Percentiles rank a stretch among this genome's conserved stretches.
Conservation (phyloP, 2,888 invertebrate genomes). For the Cheilosia urbana region DNA sequence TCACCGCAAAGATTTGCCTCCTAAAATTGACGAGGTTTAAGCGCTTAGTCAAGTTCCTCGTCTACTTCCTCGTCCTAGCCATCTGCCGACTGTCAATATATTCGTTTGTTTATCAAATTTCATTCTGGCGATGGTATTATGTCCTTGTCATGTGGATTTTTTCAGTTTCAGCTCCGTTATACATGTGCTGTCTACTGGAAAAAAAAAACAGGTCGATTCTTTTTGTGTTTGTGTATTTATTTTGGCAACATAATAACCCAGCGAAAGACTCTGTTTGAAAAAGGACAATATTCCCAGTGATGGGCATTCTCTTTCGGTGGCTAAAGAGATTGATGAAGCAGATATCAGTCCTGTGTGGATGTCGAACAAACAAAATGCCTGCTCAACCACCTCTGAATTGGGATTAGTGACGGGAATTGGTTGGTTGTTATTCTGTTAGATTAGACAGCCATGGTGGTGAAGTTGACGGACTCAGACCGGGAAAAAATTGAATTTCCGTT, state of each 20-base stretch:
- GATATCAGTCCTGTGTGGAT: constrained; percentile 18
- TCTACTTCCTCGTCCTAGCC: neutral
- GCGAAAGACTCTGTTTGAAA: constrained; percentile 60
- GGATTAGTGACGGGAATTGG: constrained; percentile 39
- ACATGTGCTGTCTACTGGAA: constrained; percentile 35
- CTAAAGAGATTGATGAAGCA: constrained; percentile 46
- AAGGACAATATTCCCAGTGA: constrained; percentile 29
- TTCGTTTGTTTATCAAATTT: neutral
- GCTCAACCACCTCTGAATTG: constrained; percentile 60
- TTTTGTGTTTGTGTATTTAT: constrained; percentile 34
- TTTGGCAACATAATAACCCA: constrained; percentile 57
- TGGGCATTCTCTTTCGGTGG: constrained; percentile 29
- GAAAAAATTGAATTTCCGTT: constrained; percentile 41
- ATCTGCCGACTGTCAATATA: constrained; percentile 10
- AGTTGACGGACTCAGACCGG: constrained; percentile 26
- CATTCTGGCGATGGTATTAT: constrained; percentile 6
- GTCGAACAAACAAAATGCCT: constrained; percentile 30
- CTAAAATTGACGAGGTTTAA: constrained; percentile 16
- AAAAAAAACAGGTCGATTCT: constrained; percentile 53
- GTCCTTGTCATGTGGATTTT: constrained; percentile 42
- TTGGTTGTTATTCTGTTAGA: neutral
- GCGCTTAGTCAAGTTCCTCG: constrained; percentile 8
- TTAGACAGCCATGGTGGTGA: neutral
- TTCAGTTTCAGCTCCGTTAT: constrained; percentile 20
- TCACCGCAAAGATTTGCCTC: constrained; percentile 12